Conservation (phyloP, 2,888 invertebrate species). For the Spodoptera exigua region DNA sequence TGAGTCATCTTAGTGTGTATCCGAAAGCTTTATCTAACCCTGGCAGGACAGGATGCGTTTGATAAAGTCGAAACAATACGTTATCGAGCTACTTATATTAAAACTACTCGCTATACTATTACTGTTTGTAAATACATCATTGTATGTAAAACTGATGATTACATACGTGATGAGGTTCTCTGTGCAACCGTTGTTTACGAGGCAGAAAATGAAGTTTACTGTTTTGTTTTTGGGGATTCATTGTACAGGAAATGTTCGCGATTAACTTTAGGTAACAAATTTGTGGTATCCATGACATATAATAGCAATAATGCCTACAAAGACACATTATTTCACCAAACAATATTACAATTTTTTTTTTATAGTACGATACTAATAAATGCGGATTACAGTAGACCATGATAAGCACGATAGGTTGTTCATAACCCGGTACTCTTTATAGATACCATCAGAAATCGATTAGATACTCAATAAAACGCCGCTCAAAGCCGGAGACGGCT, state of each 20-base stretch:
- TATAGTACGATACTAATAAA: slow-evolving; percentile 2
- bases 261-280: too few relatives aligned
- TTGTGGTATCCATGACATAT: too few relatives aligned
- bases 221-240: not conserved
- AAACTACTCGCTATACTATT: slow-evolving; percentile 19
- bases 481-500: slow-evolving; percentile 39
- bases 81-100: slow-evolving; percentile 36
- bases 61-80: slow-evolving; percentile 51
- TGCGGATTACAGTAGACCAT: slow-evolving; percentile 17
- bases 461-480: slow-evolving; percentile 31
- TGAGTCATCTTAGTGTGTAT: slow-evolving; percentile 16
- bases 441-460: slow-evolving; percentile 50
- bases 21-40: slow-evolving; percentile 47
- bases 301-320: too few relatives aligned
- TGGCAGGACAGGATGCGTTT: slow-evolving; percentile 45
- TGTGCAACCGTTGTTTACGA: slow-evolving; percentile 5
- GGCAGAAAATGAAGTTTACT: slow-evolving; percentile 11
- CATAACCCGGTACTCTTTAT: slow-evolving; percentile 25
- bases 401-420: slow-evolving; percentile 28
- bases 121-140: slow-evolving; percentile 45
- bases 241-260: too few relatives aligned
- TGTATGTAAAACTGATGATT: slow-evolving; percentile 48
- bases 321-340: too few relatives aligned
- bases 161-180: slow-evolving; percentile 36
- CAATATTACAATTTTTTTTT: not conserved